A percentile compares a stretch with the other conserved stretches of the same genome.
Evolutionary conservation across 2,797 vertebrate genomes (phyloP).

Genomic region (Manis crassicaudata): DNA sequence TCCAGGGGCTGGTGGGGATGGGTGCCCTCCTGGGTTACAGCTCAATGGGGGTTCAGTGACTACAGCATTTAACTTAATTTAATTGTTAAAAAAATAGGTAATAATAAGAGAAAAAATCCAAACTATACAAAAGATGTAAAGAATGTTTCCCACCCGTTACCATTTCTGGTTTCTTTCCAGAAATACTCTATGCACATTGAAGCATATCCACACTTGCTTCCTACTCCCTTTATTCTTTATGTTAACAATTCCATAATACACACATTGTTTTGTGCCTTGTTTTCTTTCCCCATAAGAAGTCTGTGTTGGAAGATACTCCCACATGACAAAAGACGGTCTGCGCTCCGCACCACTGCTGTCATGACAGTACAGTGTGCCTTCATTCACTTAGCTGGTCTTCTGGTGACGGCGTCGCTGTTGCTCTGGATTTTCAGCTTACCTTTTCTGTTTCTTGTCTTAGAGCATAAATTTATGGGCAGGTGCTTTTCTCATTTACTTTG

Average conservation of each 20-base stretch:
- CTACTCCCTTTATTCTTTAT: neutral
- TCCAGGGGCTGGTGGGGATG: neutral
- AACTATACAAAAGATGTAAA: slow-evolving; percentile 13
- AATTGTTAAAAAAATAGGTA: neutral
- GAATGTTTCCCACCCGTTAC: neutral
- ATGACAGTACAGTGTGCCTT: neutral
- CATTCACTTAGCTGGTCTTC: neutral
- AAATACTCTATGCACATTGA: neutral
- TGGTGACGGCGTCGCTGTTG: neutral
- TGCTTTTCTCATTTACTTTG: neutral
- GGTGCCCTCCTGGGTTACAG: neutral
- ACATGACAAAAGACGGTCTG: neutral
- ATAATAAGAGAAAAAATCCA: neutral
- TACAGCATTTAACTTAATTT: neutral
- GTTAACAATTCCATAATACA: neutral
- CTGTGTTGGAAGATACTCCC: neutral
- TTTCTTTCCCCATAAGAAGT: neutral
- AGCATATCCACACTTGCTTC: neutral
- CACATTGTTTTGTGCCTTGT: neutral
- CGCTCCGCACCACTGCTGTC: neutral
- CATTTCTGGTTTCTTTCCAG: neutral
- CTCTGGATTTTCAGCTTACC: neutral
- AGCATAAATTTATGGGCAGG: neutral
- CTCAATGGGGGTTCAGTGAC: neutral
- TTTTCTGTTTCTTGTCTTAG: neutral